Evolutionary conservation across 1,140 invertebrate species (phyloP), one percentile per base, ranked within the genome.

Genomic region (Atopsyche davidsoni): DNA sequence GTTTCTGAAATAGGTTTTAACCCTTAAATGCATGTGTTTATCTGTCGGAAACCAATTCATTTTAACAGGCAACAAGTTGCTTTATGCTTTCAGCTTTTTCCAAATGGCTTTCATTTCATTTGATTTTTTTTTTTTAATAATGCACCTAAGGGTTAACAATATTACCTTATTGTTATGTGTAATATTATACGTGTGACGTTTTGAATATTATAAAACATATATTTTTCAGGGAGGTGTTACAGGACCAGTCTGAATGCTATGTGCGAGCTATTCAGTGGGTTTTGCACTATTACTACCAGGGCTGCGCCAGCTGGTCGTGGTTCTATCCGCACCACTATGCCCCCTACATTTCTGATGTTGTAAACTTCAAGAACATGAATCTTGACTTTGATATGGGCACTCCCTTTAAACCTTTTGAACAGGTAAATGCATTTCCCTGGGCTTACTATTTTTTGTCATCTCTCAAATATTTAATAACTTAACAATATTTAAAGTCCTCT

Each of bases 281-380:
- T 63, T 72, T 98, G 3, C 79, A 87, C 63, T 98, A 98, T 69
- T 99, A 99, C 67, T 98, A 96, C 68, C 84, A 94, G 59, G 95
- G 96, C 18, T 92, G 93, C 38, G 86, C 86, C 23, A 96, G 91
- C 1, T 99, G 96, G 96, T 91, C 90, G 16, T 99, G 95, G 95
- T 98, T 81, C 68, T 98, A 96, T 69, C 93, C 92, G 0, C 88
- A 91, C 62, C 94, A 98, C 67, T 98, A 98, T 70, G 88, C 94
- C 0, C 95, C 95, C 0, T 97, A 87, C 62, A 89, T 97, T 36
- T 96, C 92, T 4, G 96, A 98, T 67, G 81, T 98, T 19, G 85
- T 81, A 56, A 80, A 85, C 49, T 94, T 97, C 60, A 75, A 79
- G 41, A 67, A 85, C 58, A 68, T 87, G 14, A 78, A 83, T 52